A percentile compares a stretch with the other conserved stretches of the same genome.
Evolutionary conservation across 2,888 invertebrate genomes (phyloP).

Genomic region (Caenorhabditis virilis): DNA sequence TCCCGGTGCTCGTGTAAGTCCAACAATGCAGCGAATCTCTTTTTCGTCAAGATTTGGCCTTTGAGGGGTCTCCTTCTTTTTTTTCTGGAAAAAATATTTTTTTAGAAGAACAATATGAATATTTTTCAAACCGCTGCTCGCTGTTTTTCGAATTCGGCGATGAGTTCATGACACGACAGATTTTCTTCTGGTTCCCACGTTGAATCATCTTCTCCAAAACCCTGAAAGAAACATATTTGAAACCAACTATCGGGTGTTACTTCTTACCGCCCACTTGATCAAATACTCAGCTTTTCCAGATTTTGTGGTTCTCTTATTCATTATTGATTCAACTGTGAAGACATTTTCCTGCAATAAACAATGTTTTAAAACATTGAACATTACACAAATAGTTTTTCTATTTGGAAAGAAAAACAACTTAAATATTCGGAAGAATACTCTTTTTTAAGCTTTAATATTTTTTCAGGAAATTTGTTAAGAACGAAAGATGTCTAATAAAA

Average conservation of each 20-base stretch:
- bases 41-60: slow-evolving; percentile 3
- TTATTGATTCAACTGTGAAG: slow-evolving; percentile 36
- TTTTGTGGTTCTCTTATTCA: slow-evolving; percentile 25
- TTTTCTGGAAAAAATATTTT: slow-evolving; percentile 2
- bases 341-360: slow-evolving; percentile 15
- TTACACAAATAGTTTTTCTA: too few species aligned
- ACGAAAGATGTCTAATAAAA: too few species aligned
- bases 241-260: neutral
- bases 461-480: too few species aligned
- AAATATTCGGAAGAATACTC: too few species aligned
- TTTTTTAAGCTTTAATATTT: neutral
- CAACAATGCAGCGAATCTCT: slow-evolving; percentile 22
- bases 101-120: neutral
- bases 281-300: slow-evolving; percentile 30
- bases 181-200: slow-evolving; percentile 51
- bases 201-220: slow-evolving; percentile 26
- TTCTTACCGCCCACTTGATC: slow-evolving; percentile 39
- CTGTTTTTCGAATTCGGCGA: slow-evolving; percentile 28
- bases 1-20: slow-evolving; percentile 25
- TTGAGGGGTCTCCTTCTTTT: neutral
- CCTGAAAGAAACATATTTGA: slow-evolving; percentile 14
- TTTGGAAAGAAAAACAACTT: neutral
- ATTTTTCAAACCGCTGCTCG: neutral
- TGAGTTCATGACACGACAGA: slow-evolving; percentile 25
- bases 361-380: neutral